Conservation (phyloP, 1,140 invertebrate species). For the Alviniconcha marisindica region DNA sequence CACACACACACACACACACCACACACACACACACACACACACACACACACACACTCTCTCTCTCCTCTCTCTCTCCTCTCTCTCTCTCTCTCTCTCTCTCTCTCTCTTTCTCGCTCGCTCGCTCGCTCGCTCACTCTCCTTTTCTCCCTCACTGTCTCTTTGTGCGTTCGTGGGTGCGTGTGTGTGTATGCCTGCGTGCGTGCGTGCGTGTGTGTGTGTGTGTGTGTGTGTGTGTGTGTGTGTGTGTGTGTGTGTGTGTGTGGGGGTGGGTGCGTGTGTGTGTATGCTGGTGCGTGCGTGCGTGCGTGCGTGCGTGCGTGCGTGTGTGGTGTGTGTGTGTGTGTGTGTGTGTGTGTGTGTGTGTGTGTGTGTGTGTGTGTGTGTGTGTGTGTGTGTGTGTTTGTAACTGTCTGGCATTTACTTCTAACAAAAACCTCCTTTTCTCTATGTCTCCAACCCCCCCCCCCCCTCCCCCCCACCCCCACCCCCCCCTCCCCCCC, state of each 20-base stretch:
- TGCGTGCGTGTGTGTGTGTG: not conserved
- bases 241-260: constrained; percentile 18
- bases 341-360: not conserved
- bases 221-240: not conserved
- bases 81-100: no score
- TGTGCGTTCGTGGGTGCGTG: not conserved
- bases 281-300: not conserved
- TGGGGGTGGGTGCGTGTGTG: not conserved
- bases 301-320: no score
- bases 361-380: not conserved
- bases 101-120: not conserved
- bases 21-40: no score
- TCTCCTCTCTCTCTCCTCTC: no score
- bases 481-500: not conserved
- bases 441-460: not conserved
- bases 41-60: no score
- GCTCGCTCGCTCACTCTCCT: not conserved
- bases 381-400: not conserved
- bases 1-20: no score
- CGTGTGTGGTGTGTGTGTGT: no score
- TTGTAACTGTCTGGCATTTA: no score
- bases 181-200: no score
- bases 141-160: not conserved
- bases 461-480: not conserved
- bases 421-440: no score